phyloP scores from a whole-genome alignment of 2,797 vertebrate genomes.

The Gallinago solitaria region DNA sequence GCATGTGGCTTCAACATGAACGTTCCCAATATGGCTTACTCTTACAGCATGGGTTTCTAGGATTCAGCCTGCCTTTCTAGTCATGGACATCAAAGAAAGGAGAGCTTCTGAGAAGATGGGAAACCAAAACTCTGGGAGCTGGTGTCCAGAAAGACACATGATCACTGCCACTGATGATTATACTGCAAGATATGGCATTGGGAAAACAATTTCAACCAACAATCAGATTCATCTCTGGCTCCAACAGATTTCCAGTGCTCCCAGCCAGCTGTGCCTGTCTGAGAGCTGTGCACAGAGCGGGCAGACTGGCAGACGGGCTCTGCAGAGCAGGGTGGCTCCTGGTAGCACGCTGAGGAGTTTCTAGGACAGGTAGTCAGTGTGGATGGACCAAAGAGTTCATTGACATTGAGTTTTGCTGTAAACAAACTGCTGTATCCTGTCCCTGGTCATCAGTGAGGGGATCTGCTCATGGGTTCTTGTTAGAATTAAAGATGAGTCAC shows the following conservation, averaged over 20 bases:
- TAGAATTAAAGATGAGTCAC: slow-evolving; percentile 58
- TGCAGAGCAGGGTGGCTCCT: neutral
- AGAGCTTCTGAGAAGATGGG: neutral
- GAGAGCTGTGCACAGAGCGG: neutral
- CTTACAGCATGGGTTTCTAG: neutral
- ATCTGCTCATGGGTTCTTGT: neutral
- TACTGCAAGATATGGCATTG: neutral
- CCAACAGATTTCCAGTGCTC: neutral
- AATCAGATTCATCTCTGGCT: neutral
- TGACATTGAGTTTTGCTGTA: neutral
- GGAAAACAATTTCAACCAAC: neutral
- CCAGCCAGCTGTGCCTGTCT: neutral
- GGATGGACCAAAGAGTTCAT: neutral
- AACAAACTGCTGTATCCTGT: neutral
- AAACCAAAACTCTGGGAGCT: neutral
- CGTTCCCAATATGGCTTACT: neutral
- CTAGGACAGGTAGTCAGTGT: neutral
- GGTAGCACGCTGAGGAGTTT: neutral
- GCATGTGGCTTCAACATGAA: neutral
- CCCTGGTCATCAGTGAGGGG: neutral
- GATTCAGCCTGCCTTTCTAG: neutral
- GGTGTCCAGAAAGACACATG: neutral
- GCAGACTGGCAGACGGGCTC: neutral
- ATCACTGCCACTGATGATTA: neutral
- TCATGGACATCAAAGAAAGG: neutral